These are phyloP conservation scores for Cydia pomonella DNA, from an alignment of 1,140 invertebrate species.

Conservation along the genomic window DNA sequence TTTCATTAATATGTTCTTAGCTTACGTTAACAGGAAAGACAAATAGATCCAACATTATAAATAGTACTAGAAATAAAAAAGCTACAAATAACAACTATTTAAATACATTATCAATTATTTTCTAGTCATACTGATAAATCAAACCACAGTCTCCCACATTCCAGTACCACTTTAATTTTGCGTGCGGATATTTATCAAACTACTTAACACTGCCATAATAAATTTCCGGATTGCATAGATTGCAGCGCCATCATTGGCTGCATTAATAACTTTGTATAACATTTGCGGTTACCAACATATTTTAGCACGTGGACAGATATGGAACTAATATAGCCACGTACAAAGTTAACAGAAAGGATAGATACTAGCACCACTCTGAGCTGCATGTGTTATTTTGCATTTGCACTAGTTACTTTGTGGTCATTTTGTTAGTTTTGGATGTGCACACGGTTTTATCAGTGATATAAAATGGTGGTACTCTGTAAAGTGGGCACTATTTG, in stretches of 20 bases:
- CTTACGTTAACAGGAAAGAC: too few relatives aligned
- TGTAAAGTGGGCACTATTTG: not conserved
- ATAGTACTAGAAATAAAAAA: too few relatives aligned
- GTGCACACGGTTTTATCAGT: constrained; percentile 11
- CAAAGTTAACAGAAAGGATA: not conserved
- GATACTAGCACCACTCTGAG: not conserved
- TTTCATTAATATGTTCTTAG: too few relatives aligned
- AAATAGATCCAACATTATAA: too few relatives aligned
- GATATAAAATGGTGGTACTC: not conserved
- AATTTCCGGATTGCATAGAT: not conserved
- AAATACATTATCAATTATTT: not conserved
- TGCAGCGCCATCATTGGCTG: not conserved
- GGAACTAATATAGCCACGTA: not conserved
- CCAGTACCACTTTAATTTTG: not conserved
- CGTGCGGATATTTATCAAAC: not conserved
- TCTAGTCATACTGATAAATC: not conserved
- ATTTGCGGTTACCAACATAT: not conserved
- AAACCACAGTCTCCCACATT: not conserved
- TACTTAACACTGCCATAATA: constrained; percentile 1
- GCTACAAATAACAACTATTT: not conserved
- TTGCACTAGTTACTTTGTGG: not conserved
- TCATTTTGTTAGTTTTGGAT: not conserved
- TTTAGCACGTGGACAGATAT: not conserved
- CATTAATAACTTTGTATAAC: not conserved
- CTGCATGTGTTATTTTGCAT: not conserved